Conservation (phyloP, 1,140 invertebrate species). For the Caligus rogercresseyi region DNA sequence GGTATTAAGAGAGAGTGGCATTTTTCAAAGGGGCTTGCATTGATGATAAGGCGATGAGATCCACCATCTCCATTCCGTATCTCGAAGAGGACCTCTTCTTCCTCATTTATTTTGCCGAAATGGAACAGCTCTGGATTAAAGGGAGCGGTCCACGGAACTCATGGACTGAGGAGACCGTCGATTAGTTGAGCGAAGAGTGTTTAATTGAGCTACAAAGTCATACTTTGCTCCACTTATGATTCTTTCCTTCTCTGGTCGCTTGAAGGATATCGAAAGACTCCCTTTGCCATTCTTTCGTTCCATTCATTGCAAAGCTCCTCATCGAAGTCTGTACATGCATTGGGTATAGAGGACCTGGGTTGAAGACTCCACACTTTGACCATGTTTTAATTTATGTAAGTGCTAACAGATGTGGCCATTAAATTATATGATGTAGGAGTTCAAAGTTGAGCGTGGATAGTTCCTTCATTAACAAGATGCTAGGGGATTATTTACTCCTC, state of each 20-base stretch:
- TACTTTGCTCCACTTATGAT: neutral
- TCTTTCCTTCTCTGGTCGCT: neutral
- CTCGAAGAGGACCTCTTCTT: conserved; percentile 27
- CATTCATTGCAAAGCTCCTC: neutral
- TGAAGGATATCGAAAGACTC: conserved; percentile 9
- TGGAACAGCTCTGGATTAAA: conserved; percentile 29
- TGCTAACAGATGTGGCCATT: too few relatives aligned
- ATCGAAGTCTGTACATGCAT: conserved; percentile 1
- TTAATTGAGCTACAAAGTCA: conserved; percentile 25
- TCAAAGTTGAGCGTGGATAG: too few relatives aligned
- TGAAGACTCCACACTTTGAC: neutral
- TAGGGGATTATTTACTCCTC: too few relatives aligned
- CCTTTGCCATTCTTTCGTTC: neutral
- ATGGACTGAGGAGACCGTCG: conserved; percentile 28
- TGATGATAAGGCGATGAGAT: conserved; percentile 27
- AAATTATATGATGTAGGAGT: too few relatives aligned
- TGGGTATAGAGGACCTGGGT: neutral
- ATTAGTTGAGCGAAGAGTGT: conserved; percentile 26
- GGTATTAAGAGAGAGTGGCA: conserved; percentile 29
- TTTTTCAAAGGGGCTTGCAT: conserved; percentile 31
- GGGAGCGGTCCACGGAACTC: conserved; percentile 25
- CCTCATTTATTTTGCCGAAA: conserved; percentile 28
- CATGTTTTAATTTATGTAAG: too few relatives aligned
- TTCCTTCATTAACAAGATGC: too few relatives aligned
- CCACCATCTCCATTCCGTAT: neutral